phyloP scores from a whole-genome alignment of 2,888 invertebrate species.

The Reticulitermes lucifugus region DNA sequence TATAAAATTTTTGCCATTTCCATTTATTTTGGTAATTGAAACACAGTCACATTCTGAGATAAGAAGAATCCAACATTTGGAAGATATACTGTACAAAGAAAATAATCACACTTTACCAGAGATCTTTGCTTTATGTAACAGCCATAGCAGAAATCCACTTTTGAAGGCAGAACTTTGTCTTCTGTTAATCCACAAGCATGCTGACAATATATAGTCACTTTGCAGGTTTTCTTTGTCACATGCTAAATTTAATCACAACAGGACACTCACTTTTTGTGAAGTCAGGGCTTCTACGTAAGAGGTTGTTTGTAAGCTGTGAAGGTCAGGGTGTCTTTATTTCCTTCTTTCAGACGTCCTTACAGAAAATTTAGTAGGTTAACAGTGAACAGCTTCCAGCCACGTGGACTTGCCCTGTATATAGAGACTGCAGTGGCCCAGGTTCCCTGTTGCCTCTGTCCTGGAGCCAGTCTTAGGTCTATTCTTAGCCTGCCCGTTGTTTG shows the following conservation, averaged over 20 bases:
- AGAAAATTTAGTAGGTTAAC: not conserved
- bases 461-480: slow-evolving; percentile 34
- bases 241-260: too few relatives aligned
- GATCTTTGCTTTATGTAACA: too few relatives aligned
- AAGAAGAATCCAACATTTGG: not conserved
- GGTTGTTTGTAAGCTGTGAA: too few relatives aligned
- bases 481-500: slow-evolving; percentile 44
- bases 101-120: not conserved
- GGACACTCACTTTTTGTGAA: too few relatives aligned
- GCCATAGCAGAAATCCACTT: too few relatives aligned
- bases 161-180: too few relatives aligned
- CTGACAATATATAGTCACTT: too few relatives aligned
- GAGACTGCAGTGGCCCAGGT: slow-evolving; percentile 10
- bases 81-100: not conserved
- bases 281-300: too few relatives aligned
- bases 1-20: not conserved
- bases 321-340: too few relatives aligned
- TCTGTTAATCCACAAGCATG: too few relatives aligned
- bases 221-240: too few relatives aligned
- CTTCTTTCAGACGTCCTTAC: too few relatives aligned
- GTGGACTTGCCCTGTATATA: not conserved
- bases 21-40: not conserved
- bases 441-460: not conserved
- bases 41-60: not conserved
- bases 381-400: not conserved